A percentile compares a stretch with the other conserved stretches of the same genome.
Conservation (phyloP, 2,888 invertebrate genomes). For the Apomyelois bistriatella region DNA sequence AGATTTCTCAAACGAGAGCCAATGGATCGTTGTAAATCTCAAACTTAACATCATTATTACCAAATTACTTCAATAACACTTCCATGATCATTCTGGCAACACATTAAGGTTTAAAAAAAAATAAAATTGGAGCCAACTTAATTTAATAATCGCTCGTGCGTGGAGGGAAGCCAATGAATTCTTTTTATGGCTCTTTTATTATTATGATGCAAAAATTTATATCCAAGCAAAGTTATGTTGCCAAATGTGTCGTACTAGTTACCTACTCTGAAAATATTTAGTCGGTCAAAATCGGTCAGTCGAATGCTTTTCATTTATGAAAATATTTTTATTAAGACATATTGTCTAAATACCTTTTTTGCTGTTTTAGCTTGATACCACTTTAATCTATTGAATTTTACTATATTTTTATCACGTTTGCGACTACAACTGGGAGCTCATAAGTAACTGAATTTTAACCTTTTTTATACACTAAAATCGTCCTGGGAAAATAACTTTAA, state of each 20-base stretch:
- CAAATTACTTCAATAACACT: constrained; percentile 1
- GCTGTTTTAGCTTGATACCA: too few relatives aligned
- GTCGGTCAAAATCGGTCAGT: too few relatives aligned
- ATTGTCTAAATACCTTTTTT: too few relatives aligned
- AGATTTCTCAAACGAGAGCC: too few relatives aligned
- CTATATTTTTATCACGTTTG: too few relatives aligned
- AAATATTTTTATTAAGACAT: too few relatives aligned
- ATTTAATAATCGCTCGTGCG: constrained; percentile 71
- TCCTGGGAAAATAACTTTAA: background rate
- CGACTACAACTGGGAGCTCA: too few relatives aligned
- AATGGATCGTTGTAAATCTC: background rate
- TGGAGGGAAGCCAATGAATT: constrained; percentile 75
- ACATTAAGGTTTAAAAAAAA: constrained; percentile 9
- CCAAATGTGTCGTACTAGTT: constrained; percentile 19
- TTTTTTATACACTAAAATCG: background rate
- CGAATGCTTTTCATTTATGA: too few relatives aligned
- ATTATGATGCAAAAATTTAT: constrained; percentile 63
- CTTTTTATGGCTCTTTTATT: constrained; percentile 76
- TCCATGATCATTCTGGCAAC: background rate
- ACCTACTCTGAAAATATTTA: background rate
- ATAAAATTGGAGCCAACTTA: constrained; percentile 56
- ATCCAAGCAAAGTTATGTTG: constrained; percentile 19
- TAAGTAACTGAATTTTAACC: too few relatives aligned
- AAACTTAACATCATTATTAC: background rate
- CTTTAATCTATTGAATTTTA: too few relatives aligned